A percentile compares a stretch with the other conserved stretches of the same genome.
Conservation (phyloP, 2,797 vertebrate genomes). For the Tachyglossus aculeatus region DNA sequence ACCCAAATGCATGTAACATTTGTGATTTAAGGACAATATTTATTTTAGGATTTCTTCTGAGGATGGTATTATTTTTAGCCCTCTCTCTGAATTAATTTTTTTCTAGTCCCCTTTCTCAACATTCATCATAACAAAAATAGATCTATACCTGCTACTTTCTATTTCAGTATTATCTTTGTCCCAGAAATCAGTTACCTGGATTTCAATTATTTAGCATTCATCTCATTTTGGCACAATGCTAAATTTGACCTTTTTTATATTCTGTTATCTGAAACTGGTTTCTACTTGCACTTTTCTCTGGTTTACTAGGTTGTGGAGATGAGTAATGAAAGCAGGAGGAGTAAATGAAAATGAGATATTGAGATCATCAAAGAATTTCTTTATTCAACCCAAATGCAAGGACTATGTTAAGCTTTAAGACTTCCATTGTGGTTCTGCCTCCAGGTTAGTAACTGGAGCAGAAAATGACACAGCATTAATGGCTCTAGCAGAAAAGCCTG, state of each 20-base stretch:
- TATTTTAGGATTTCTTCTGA: background rate
- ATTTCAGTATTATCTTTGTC: background rate
- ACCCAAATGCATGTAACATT: background rate
- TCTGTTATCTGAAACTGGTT: constrained; percentile 24
- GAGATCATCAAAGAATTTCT: constrained; percentile 10
- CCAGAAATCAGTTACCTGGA: constrained; percentile 5
- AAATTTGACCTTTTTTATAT: constrained; percentile 45
- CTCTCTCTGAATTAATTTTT: background rate
- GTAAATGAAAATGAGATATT: constrained; percentile 12
- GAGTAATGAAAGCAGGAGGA: constrained; percentile 5
- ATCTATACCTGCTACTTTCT: background rate
- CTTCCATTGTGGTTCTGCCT: background rate
- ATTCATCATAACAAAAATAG: background rate
- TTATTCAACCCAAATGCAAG: accelerated
- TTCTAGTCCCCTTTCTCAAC: background rate
- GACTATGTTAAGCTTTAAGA: background rate
- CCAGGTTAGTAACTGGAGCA: background rate
- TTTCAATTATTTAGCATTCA: background rate
- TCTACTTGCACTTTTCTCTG: constrained; percentile 31
- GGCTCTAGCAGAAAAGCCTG: background rate
- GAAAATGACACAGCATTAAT: background rate
- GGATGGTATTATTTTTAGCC: background rate
- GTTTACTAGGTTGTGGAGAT: constrained; percentile 6
- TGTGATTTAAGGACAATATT: background rate
- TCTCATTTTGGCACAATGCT: constrained; percentile 11